phyloP scores from a whole-genome alignment of 2,797 vertebrate genomes.

The Morus bassanus region DNA sequence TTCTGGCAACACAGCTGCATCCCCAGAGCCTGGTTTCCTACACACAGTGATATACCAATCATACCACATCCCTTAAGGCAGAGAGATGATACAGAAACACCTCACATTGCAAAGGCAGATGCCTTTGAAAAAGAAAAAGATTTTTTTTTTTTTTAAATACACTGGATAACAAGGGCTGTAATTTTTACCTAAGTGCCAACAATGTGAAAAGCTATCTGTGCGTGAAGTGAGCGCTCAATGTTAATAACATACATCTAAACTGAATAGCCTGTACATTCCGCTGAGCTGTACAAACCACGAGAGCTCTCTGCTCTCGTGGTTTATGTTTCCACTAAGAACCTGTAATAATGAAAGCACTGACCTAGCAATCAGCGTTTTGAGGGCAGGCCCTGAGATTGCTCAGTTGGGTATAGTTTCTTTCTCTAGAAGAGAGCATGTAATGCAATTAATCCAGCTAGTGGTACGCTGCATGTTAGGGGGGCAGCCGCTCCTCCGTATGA shows the following conservation, averaged over 20 bases:
- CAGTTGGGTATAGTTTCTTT: background rate
- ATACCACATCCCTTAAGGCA: slow-evolving; percentile 18
- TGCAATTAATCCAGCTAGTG: background rate
- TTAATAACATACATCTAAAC: slow-evolving; percentile 21
- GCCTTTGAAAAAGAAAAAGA: background rate
- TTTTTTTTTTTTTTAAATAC: background rate
- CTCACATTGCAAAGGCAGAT: background rate
- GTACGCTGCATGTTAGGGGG: background rate
- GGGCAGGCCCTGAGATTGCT: background rate
- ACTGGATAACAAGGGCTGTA: background rate
- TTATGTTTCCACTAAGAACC: slow-evolving; percentile 17
- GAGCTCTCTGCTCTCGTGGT: background rate
- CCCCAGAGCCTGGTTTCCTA: slow-evolving; percentile 19
- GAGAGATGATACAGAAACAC: background rate
- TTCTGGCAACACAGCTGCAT: slow-evolving; percentile 57
- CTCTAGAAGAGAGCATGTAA: background rate
- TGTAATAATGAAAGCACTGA: slow-evolving; percentile 43
- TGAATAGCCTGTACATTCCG: background rate
- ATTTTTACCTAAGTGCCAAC: background rate
- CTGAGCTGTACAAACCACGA: slow-evolving; percentile 21
- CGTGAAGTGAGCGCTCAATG: background rate
- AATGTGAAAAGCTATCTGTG: background rate
- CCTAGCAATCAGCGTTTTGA: background rate
- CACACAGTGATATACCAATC: background rate
- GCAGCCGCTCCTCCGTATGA: background rate